Conservation (phyloP, 2,888 invertebrate genomes). For the Parthenolecanium corni region DNA sequence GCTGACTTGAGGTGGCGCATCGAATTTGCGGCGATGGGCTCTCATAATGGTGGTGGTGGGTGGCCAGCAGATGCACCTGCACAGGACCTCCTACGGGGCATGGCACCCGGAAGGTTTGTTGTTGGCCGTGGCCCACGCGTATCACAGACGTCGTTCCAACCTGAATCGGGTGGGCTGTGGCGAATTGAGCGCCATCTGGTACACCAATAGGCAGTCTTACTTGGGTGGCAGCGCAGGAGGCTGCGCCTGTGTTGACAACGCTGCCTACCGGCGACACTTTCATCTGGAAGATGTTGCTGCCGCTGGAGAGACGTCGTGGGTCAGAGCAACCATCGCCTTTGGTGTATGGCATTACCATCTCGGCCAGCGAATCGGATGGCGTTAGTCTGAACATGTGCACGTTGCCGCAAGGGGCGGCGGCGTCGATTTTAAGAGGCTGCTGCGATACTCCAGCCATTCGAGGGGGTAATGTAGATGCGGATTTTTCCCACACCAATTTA, state of each 20-base stretch:
- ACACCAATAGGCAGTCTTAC: conserved; percentile 18
- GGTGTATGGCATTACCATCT: conserved; percentile 4
- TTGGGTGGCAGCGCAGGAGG: conserved; percentile 17
- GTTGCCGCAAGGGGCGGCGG: conserved; percentile 17
- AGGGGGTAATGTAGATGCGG: not conserved
- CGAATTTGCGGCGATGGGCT: conserved; percentile 36
- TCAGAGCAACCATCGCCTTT: not conserved
- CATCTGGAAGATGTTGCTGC: conserved; percentile 19
- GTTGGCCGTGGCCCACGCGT: conserved; percentile 35
- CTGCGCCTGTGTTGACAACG: not conserved
- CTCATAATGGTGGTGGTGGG: conserved; percentile 40
- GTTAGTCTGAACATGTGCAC: conserved; percentile 23
- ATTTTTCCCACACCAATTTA: conserved; percentile 20
- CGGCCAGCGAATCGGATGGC: conserved; percentile 14
- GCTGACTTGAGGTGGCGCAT: conserved; percentile 19
- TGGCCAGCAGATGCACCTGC: conserved; percentile 39
- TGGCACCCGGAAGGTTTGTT: conserved; percentile 43
- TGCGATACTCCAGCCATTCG: not conserved
- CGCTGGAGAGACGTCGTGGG: conserved; percentile 9
- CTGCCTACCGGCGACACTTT: conserved; percentile 28
- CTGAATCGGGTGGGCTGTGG: conserved; percentile 11
- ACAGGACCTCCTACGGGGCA: conserved; percentile 40
- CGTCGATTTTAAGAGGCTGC: conserved; percentile 18
- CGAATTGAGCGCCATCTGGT: not conserved
- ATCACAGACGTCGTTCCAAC: conserved; percentile 33